phyloP scores from a whole-genome alignment of 2,113 vertebrate species.

The Pongo pygmaeus region DNA sequence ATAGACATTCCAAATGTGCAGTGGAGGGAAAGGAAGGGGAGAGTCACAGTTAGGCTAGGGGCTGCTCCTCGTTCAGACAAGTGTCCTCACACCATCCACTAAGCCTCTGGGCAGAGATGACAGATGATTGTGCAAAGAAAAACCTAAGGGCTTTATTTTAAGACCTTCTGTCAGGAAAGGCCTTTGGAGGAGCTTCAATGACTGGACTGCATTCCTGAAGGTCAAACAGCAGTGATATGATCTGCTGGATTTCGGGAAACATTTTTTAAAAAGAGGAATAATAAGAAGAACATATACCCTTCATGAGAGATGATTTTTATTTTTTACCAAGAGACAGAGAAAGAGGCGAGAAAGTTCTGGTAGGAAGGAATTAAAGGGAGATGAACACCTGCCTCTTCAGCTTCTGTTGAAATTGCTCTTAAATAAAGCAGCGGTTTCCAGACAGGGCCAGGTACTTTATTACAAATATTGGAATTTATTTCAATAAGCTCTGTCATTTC shows the following conservation, averaged over 20 bases:
- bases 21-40: too few species aligned
- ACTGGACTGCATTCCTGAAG: slow-evolving; percentile 74
- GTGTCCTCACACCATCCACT: slow-evolving; percentile 64
- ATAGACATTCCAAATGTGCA: background rate
- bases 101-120: slow-evolving; percentile 79
- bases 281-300: background rate
- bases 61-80: slow-evolving; percentile 60
- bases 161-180: slow-evolving; percentile 81
- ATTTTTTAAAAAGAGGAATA: slow-evolving; percentile 41
- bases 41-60: background rate
- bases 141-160: slow-evolving; percentile 80
- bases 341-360: background rate
- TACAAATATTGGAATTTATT: slow-evolving; percentile 50
- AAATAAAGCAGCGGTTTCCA: background rate
- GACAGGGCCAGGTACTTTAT: slow-evolving; percentile 43
- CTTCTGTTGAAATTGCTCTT: slow-evolving; percentile 1
- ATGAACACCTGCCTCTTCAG: slow-evolving; percentile 2
- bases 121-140: slow-evolving; percentile 70
- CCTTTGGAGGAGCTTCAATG: slow-evolving; percentile 76
- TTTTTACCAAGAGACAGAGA: background rate
- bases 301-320: background rate
- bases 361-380: background rate
- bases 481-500: slow-evolving; percentile 56
- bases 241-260: slow-evolving; percentile 73
- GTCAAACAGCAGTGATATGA: slow-evolving; percentile 75